Percentiles rank a stretch among this genome's conserved stretches.
Conservation (phyloP, 1,140 invertebrate species). For the Chrysomallon squamiferum region DNA sequence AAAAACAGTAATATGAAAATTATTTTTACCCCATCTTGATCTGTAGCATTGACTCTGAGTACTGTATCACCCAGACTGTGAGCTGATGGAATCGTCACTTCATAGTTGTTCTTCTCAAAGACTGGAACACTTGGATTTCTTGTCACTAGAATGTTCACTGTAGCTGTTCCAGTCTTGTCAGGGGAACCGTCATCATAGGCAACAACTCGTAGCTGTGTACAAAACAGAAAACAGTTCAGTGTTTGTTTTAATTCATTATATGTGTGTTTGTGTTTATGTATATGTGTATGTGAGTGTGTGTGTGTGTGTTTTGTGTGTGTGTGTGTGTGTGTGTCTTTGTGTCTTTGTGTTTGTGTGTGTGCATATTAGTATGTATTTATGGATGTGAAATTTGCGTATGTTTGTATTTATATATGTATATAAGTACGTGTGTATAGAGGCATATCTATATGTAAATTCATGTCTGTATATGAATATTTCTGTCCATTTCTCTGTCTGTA, state of each 20-base stretch:
- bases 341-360: too few relatives aligned
- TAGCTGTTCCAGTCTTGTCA: conserved; percentile 79
- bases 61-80: conserved; percentile 74
- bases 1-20: too few relatives aligned
- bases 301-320: too few relatives aligned
- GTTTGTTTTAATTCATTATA: neutral
- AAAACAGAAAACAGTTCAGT: neutral
- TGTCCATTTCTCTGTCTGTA: too few relatives aligned
- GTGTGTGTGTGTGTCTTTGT: too few relatives aligned
- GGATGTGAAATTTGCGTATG: too few relatives aligned
- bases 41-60: conserved; percentile 71
- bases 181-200: conserved; percentile 88
- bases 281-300: neutral
- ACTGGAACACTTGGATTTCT: conserved; percentile 75
- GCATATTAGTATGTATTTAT: too few relatives aligned
- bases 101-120: conserved; percentile 68
- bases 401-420: too few relatives aligned
- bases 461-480: too few relatives aligned
- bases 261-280: neutral
- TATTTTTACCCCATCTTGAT: conserved; percentile 36
- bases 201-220: conserved; percentile 72
- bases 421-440: too few relatives aligned
- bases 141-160: conserved; percentile 81
- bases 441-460: too few relatives aligned
- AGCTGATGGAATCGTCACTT: conserved; percentile 79